Evolutionary conservation across 2,888 invertebrate species (phyloP), one percentile per base, ranked within the genome.

Genomic region (Andrena flavipes): DNA sequence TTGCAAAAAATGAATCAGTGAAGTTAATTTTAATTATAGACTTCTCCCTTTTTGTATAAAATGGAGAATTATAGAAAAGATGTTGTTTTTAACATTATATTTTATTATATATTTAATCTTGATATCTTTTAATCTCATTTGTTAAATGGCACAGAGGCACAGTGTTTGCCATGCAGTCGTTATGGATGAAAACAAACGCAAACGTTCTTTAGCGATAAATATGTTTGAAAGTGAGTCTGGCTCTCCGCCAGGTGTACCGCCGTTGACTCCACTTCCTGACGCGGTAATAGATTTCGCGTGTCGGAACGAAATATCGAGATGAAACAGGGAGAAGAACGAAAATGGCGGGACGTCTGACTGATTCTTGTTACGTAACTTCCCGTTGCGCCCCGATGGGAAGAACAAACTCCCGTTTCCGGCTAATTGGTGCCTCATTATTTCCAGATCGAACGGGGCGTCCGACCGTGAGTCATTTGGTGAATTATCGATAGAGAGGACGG

Each of bases 211-310:
- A 63, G 78, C 64, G 70, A 70, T 73, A 71, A 71, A 63, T 80
- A 79, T 76, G 81, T 87, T 87, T 79, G 86, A 85, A 80, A 80
- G 59, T 30, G 75, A 73, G 62, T n/a, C 76, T 90, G 89, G 89
- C 88, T n/a, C 20, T 0, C 16, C 4, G 82, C 88, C 90, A 89
- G 76, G 56, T 56, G 75, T 65, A 48, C 75, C 76, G 67, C 76
- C 86, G 82, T 72, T 56, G 81, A 64, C 69, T 75, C 78, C 86
- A 87, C 84, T 87, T 84, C 85, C 76, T 65, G 72, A 73, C 84
- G 60, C 78, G 77, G 82, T 84, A 87, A 84, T 83, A 86, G 83
- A 82, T 86, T 79, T 82, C 76, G 51, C 63, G 56, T 67, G 74
- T 75, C 54, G 30, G 56, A n/a, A 59, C 73, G 42, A 82, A 76